Evolutionary conservation across 2,888 invertebrate genomes (phyloP).

Genomic region (Amphipyra berbera): DNA sequence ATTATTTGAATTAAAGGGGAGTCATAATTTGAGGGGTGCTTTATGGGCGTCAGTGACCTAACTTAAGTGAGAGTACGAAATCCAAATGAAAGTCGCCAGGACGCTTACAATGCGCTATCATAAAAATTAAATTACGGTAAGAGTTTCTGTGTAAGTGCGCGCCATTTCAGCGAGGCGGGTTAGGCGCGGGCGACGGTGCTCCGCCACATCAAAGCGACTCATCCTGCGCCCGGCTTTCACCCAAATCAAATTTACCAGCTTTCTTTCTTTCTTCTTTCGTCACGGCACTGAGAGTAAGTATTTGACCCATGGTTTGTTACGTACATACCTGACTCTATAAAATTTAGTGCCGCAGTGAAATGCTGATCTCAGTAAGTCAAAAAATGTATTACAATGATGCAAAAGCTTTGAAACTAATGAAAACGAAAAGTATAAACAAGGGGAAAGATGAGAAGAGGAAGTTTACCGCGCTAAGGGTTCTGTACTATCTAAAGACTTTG

Average conservation of each 20-base stretch:
- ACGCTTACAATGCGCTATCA: constrained; percentile 88
- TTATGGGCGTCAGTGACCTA: constrained; percentile 59
- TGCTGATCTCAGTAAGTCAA: constrained; percentile 30
- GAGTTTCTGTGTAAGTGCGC: constrained; percentile 87
- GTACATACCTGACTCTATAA: constrained; percentile 56
- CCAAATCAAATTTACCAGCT: constrained; percentile 87
- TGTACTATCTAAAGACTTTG: constrained; percentile 48
- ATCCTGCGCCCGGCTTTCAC: constrained; percentile 76
- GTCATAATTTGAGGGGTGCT: constrained; percentile 21
- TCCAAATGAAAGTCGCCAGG: constrained; percentile 80
- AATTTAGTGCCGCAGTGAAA: constrained; percentile 48
- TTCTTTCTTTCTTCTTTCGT: constrained; percentile 86
- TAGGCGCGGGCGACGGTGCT: constrained; percentile 67
- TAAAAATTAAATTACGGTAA: constrained; percentile 89
- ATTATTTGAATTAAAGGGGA: constrained; percentile 7
- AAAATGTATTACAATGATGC: constrained; percentile 56
- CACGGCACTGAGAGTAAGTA: constrained; percentile 71
- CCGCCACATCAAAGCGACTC: constrained; percentile 86
- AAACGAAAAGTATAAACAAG: constrained; percentile 70
- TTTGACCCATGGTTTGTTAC: constrained; percentile 63
- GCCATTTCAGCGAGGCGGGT: constrained; percentile 78
- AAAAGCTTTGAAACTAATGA: constrained; percentile 60
- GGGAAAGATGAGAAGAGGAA: constrained; percentile 58
- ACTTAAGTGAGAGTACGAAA: constrained; percentile 69
- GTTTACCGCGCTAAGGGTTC: constrained; percentile 44